phyloP scores from a whole-genome alignment of 1,140 invertebrate genomes.

The Drosophila rhopaloa region DNA sequence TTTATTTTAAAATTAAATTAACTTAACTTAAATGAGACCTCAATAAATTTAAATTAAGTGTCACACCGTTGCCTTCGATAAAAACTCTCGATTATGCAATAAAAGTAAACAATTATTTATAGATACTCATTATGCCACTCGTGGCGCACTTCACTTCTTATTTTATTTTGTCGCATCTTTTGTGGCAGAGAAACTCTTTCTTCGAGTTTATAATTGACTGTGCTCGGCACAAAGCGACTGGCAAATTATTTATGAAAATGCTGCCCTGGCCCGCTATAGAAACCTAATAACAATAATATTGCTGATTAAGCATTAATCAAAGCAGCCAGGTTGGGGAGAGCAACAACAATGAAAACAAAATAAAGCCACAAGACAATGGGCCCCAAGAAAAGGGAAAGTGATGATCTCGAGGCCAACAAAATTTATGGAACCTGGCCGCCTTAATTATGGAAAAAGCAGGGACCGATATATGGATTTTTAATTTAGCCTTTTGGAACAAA shows the following conservation, averaged over 20 bases:
- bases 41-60: neutral
- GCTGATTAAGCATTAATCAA: conserved; percentile 82
- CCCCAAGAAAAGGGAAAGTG: conserved; percentile 59
- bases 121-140: conserved; percentile 31
- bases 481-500: conserved; percentile 44
- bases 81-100: conserved; percentile 31
- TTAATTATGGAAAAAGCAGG: conserved; percentile 68
- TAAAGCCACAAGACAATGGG: conserved; percentile 32
- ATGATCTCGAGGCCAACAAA: conserved; percentile 20
- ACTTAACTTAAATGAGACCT: no score
- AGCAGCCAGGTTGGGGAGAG: conserved; percentile 35
- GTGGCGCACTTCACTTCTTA: conserved; percentile 9
- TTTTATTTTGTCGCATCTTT: conserved; percentile 1
- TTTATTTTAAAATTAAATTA: no score
- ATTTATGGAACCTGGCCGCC: conserved; percentile 35
- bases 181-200: conserved; percentile 68
- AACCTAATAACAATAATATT: conserved; percentile 81
- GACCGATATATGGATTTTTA: conserved; percentile 68
- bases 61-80: neutral
- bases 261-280: conserved; percentile 53
- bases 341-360: conserved; percentile 24
- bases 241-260: conserved; percentile 45
- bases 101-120: conserved; percentile 27
- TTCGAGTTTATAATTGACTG: conserved; percentile 58
- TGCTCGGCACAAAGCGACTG: conserved; percentile 23